Conservation (phyloP, 2,113 vertebrate species). For the Chelonoidis abingdonii region DNA sequence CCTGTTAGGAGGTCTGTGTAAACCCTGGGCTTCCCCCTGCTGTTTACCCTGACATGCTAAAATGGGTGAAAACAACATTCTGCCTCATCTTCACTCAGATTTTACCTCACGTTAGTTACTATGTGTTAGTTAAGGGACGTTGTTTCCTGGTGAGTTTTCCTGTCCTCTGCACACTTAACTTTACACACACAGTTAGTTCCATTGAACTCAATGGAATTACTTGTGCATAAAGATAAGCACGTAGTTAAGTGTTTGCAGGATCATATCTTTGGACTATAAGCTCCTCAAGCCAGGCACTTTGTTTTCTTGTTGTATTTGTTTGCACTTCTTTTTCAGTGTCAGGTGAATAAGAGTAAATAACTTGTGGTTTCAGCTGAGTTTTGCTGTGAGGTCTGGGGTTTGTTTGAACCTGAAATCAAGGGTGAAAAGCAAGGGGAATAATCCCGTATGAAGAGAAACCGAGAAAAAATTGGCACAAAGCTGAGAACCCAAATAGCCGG, state of each 20-base stretch:
- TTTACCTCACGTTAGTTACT: neutral
- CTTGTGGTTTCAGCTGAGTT: neutral
- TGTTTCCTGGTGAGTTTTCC: too few relatives aligned
- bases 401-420: neutral
- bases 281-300: neutral
- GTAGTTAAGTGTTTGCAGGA: neutral
- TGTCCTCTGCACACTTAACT: too few relatives aligned
- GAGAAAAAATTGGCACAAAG: neutral
- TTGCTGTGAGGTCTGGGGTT: neutral
- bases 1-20: neutral
- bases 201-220: neutral
- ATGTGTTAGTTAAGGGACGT: neutral
- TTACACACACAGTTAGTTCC: too few relatives aligned
- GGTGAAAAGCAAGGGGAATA: neutral
- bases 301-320: neutral
- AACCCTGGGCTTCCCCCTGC: neutral
- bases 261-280: neutral
- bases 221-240: neutral
- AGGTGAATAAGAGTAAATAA: neutral
- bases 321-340: neutral
- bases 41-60: neutral
- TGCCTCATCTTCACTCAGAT: neutral
- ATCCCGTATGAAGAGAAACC: rapidly evolving
- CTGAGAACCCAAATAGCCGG: neutral
- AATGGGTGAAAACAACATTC: neutral